These are phyloP conservation scores for Selenia dentaria DNA, from an alignment of 2,888 invertebrate species.

Conservation along the genomic window DNA sequence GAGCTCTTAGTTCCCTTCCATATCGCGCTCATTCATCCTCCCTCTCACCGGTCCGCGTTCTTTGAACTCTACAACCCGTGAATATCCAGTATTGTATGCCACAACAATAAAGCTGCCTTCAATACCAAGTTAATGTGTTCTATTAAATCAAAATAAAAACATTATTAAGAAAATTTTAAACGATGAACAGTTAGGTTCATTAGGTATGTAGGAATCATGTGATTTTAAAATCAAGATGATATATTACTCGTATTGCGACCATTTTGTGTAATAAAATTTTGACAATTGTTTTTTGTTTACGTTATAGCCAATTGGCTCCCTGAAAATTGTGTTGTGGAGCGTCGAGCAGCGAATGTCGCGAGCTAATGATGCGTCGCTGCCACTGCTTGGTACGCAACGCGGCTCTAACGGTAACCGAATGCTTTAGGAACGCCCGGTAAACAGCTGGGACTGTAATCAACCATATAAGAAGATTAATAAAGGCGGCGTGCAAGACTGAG, in stretches of 20 bases:
- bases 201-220: no score
- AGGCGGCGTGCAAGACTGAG: constrained; percentile 14
- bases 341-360: constrained; percentile 21
- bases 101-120: not conserved
- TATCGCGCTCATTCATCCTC: constrained; percentile 13
- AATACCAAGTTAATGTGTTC: constrained; percentile 11
- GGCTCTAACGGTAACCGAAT: constrained; percentile 62
- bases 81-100: not conserved
- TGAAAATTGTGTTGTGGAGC: constrained; percentile 26
- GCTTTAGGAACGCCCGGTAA: constrained; percentile 86
- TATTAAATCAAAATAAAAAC: not conserved
- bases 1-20: constrained; percentile 1
- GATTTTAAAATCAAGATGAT: constrained; percentile 1
- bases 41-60: constrained; percentile 4
- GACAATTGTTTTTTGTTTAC: constrained; percentile 8
- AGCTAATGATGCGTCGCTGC: constrained; percentile 37
- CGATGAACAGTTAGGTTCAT: not conserved
- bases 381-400: constrained; percentile 56
- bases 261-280: constrained; percentile 5
- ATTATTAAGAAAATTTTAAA: not conserved
- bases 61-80: not conserved
- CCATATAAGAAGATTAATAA: constrained; percentile 67
- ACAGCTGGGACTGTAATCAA: constrained; percentile 88
- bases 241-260: constrained; percentile 3
- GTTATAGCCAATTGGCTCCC: constrained; percentile 24